Evolutionary conservation across 2,797 vertebrate species (phyloP).

Genomic region (Betta splendens): DNA sequence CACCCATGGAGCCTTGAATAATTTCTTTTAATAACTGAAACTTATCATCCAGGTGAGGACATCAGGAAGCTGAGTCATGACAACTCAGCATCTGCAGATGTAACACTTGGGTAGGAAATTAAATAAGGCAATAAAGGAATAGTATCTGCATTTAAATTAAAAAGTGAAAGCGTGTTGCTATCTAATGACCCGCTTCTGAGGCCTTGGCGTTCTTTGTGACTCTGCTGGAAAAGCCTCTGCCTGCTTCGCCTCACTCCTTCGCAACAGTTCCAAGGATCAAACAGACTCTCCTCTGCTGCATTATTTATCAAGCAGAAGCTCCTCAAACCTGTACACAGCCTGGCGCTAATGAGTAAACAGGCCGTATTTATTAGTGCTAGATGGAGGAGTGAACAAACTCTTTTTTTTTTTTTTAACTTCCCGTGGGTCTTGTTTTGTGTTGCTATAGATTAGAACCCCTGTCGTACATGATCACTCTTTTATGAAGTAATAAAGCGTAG

Average conservation of each 20-base stretch:
- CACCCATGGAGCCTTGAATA: too few species aligned
- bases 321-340: conserved; percentile 51
- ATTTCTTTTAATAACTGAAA: too few species aligned
- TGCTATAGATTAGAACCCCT: conserved; percentile 1
- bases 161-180: conserved; percentile 19
- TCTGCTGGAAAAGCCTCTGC: conserved; percentile 51
- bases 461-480: conserved; percentile 22
- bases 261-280: conserved; percentile 68
- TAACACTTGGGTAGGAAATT: conserved; percentile 6
- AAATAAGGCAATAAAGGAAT: too few species aligned
- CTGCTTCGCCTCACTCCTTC: conserved; percentile 49
- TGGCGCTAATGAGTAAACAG: conserved; percentile 67
- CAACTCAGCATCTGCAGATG: too few species aligned
- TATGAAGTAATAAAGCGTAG: conserved; percentile 20
- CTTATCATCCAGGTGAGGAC: too few species aligned
- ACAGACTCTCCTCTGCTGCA: conserved; percentile 60
- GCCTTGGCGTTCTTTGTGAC: conserved; percentile 60
- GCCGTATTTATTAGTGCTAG: conserved; percentile 65
- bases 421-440: conserved; percentile 23
- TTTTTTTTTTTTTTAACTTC: conserved; percentile 9
- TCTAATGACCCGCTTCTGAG: conserved; percentile 57
- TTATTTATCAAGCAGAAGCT: conserved; percentile 68
- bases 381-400: conserved; percentile 26
- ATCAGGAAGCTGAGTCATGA: too few species aligned
- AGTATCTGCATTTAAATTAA: conserved; percentile 22